Percentiles rank a stretch among this genome's conserved stretches.
phyloP scores from a whole-genome alignment of 2,113 vertebrate species.

The Xenotilapia longispinis region DNA sequence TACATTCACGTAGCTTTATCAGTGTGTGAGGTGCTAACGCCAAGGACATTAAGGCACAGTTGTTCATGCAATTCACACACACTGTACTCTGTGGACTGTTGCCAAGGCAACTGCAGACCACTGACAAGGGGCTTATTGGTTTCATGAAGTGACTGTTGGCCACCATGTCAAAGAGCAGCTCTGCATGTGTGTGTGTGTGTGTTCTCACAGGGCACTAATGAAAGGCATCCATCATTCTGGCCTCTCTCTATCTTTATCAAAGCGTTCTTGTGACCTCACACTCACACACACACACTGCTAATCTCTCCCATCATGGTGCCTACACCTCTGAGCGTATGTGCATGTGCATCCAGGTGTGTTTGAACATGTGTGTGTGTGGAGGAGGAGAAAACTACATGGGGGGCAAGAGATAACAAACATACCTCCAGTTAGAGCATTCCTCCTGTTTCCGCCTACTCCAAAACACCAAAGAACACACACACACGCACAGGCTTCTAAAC shows the following conservation, averaged over 20 bases:
- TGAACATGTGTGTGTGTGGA: slow-evolving; percentile 1
- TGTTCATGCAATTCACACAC: slow-evolving; percentile 71
- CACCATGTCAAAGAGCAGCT: slow-evolving; percentile 42
- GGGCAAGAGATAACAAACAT: slow-evolving; percentile 46
- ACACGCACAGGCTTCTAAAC: neutral
- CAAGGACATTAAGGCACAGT: slow-evolving; percentile 63
- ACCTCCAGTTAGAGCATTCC: slow-evolving; percentile 45
- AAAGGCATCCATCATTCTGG: slow-evolving; percentile 67
- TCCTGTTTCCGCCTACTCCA: slow-evolving; percentile 26
- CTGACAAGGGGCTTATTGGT: slow-evolving; percentile 81
- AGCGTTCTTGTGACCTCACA: slow-evolving; percentile 45
- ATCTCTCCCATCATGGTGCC: slow-evolving; percentile 39
- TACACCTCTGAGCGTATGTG: neutral
- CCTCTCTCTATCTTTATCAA: slow-evolving; percentile 40
- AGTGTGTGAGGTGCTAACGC: slow-evolving; percentile 78
- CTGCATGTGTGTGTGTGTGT: slow-evolving; percentile 10
- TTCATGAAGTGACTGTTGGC: slow-evolving; percentile 83
- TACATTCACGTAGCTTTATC: slow-evolving; percentile 14
- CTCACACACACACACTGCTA: slow-evolving; percentile 8
- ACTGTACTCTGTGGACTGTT: slow-evolving; percentile 85
- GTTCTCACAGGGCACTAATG: slow-evolving; percentile 49
- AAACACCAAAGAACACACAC: slow-evolving; percentile 30
- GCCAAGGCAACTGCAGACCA: slow-evolving; percentile 91
- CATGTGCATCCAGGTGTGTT: slow-evolving; percentile 3
- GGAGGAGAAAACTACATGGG: slow-evolving; percentile 30